phyloP scores from a whole-genome alignment of 2,797 vertebrate species.

The Arctocebus calabarensis region DNA sequence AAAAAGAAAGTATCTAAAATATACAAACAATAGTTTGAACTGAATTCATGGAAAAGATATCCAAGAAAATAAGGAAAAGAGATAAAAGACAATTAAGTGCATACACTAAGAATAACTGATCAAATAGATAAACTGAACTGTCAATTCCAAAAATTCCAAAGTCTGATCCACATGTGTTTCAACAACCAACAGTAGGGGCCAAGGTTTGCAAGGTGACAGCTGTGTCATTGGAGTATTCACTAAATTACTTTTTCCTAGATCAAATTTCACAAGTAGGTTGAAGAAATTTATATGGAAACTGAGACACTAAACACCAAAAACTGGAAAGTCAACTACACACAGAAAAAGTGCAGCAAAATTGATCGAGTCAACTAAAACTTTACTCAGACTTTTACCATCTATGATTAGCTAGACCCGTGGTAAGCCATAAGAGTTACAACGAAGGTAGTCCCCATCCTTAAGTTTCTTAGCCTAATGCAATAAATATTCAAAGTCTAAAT shows the following conservation, averaged over 20 bases:
- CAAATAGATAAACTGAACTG: background rate
- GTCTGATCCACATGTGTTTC: background rate
- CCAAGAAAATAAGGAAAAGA: background rate
- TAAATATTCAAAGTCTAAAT: background rate
- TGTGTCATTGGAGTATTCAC: background rate
- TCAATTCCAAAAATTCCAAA: background rate
- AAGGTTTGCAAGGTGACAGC: background rate
- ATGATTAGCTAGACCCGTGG: no score
- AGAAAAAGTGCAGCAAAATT: background rate
- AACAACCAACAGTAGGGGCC: background rate
- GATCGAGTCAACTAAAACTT: background rate
- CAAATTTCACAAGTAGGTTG: conserved; percentile 43
- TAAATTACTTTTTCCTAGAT: conserved; percentile 29
- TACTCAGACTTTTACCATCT: background rate
- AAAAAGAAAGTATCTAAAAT: background rate
- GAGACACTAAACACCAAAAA: background rate
- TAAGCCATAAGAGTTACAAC: background rate
- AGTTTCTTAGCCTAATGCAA: background rate
- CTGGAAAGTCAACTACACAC: background rate
- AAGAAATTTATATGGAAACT: conserved; percentile 44
- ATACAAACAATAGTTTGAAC: background rate
- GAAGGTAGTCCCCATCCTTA: background rate
- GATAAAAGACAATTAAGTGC: background rate
- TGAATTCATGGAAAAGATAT: background rate
- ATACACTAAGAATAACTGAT: background rate